phyloP scores from a whole-genome alignment of 2,797 vertebrate genomes.

The Cyprinella venusta region DNA sequence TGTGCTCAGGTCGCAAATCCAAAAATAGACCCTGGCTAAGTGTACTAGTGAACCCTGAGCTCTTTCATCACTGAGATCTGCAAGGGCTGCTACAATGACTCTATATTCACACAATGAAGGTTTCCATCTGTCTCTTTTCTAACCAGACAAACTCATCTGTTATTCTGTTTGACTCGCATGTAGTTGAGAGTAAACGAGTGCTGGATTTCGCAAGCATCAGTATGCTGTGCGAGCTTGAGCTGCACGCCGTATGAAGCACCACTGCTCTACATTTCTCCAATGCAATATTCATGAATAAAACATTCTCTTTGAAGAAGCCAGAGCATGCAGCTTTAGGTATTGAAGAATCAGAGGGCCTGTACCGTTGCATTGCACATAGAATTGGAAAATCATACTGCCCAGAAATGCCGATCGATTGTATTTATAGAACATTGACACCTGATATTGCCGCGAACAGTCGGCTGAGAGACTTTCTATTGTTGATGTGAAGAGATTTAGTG shows the following conservation, averaged over 20 bases:
- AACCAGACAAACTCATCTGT: conserved; percentile 28
- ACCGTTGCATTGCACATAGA: neutral
- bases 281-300: conserved; percentile 40
- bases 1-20: neutral
- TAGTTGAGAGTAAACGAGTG: conserved; percentile 44
- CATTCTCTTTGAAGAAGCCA: conserved; percentile 30
- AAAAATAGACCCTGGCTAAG: conserved; percentile 15
- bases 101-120: neutral
- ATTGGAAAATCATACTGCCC: neutral
- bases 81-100: neutral
- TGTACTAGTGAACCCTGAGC: neutral
- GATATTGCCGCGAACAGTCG: conserved; percentile 14
- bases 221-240: conserved; percentile 3
- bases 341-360: neutral
- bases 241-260: neutral
- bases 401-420: conserved; percentile 45
- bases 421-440: conserved; percentile 46
- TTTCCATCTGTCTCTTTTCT: conserved; percentile 16
- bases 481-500: conserved; percentile 4
- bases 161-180: conserved; percentile 50
- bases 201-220: conserved; percentile 25
- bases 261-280: conserved; percentile 33
- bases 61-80: conserved; percentile 12
- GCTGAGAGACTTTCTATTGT: conserved; percentile 24
- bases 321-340: neutral